Base-by-base conservation (phyloP, 2,797 vertebrate genomes). In the Triplophysa yarkandensis region DNA sequence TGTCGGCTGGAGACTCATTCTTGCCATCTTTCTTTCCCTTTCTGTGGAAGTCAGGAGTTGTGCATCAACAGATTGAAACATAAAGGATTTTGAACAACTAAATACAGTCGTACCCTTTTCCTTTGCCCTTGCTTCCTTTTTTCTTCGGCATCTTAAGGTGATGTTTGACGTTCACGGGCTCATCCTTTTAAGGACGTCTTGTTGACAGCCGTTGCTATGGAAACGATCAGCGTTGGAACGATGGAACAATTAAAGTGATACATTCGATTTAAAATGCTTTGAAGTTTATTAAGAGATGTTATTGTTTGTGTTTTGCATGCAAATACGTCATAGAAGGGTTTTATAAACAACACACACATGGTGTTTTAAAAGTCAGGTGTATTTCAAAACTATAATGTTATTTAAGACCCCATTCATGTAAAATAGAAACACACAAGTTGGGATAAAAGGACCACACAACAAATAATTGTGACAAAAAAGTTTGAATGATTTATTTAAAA, bases 21-120 rank as follows among this genome's bases (percentile, higher is more conserved):
- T 91, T 91, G 4, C 82, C 82, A 5, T 89, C 86, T 27, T 90
- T 93, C 77, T 92, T 93, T 2, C 83, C 87, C 80, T 92, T 94
- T 11, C 92, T 92, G 68, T 8, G 71, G 57, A 43, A 23, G 30
- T 17, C 27, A 27, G n/a, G 5, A 14, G 52, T n/a, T 25, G 11
- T 17, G 52, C 2, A 3, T 36, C 6, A 19, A 39, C n/a, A 64
- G 6, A 16, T n/a, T n/a, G n/a, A n/a, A n/a, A n/a, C n/a, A n/a
- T n/a, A n/a, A n/a, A n/a, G n/a, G n/a, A n/a, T 63, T 43, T 3
- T 1, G 16, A 7, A 1, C 54, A 57, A 25, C 17, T 8, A 7
- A 6, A 30, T 34, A 4, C 9, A 1, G 46, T 54, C 81, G 74
- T 30, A 83, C 81, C 81, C 79, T 25, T 83, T 80, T 7, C 55